Conservation (phyloP, 1,140 invertebrate species). For the Drosophila sulfurigaster region DNA sequence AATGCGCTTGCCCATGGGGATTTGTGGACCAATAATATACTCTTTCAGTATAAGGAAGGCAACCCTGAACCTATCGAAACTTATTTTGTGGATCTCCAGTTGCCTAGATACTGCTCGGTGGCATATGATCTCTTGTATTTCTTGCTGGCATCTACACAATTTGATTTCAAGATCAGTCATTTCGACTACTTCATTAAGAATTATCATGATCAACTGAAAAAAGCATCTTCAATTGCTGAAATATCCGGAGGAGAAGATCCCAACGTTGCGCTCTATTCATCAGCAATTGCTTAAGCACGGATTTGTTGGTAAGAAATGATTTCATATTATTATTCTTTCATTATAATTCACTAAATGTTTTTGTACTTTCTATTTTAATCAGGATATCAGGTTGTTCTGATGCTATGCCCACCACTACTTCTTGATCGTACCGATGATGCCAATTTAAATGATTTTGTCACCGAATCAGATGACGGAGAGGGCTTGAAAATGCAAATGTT, state of each 20-base stretch:
- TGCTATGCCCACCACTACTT: constrained; percentile 56
- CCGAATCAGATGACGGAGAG: constrained; percentile 42
- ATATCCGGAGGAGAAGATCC: constrained; percentile 64
- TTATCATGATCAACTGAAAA: constrained; percentile 62
- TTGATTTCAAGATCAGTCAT: constrained; percentile 51
- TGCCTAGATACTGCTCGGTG: constrained; percentile 59
- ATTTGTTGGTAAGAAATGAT: constrained; percentile 45
- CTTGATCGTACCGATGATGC: constrained; percentile 50
- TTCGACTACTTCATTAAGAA: constrained; percentile 67
- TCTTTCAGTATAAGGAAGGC: constrained; percentile 76
- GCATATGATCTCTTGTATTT: constrained; percentile 79
- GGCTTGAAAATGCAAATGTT: constrained; percentile 56
- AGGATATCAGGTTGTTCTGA: constrained; percentile 52
- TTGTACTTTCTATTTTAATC: background rate
- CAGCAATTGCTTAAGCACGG: constrained; percentile 58
- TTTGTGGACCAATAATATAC: constrained; percentile 84
- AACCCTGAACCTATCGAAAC: constrained; percentile 41
- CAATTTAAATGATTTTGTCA: constrained; percentile 52
- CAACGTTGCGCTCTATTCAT: constrained; percentile 77
- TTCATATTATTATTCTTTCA: background rate
- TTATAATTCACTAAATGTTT: background rate
- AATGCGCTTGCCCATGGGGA: constrained; percentile 88
- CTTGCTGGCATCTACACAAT: constrained; percentile 58
- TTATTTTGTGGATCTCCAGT: constrained; percentile 84
- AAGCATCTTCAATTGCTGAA: constrained; percentile 55